Conservation (phyloP, 2,888 invertebrate species). For the Masnerella sp. region DNA sequence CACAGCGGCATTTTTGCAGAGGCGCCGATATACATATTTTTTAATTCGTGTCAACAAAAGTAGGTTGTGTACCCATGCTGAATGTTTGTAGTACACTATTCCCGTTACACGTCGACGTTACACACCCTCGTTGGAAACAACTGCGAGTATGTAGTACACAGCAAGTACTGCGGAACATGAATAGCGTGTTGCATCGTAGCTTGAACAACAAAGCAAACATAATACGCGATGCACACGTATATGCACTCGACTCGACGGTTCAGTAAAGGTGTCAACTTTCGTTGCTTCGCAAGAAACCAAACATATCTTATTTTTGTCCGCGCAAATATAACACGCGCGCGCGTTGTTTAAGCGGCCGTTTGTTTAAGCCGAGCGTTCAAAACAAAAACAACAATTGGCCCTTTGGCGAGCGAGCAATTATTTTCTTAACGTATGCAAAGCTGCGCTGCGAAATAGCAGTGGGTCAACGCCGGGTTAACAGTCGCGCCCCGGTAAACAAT, state of each 20-base stretch:
- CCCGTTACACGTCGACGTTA: conserved; percentile 58
- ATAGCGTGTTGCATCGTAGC: conserved; percentile 62
- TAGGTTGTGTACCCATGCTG: conserved; percentile 63
- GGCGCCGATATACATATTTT: conserved; percentile 53
- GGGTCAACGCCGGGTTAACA: conserved; percentile 59
- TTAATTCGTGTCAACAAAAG: conserved; percentile 60
- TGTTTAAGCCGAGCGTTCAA: too few relatives aligned
- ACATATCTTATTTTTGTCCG: conserved; percentile 63
- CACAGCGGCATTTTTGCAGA: conserved; percentile 10
- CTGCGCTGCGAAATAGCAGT: conserved; percentile 31
- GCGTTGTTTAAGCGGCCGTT: too few relatives aligned
- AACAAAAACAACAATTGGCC: too few relatives aligned
- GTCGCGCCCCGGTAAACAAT: conserved; percentile 73
- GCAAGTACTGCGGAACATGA: conserved; percentile 54
- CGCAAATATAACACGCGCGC: conserved; percentile 38
- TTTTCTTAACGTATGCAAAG: conserved; percentile 47
- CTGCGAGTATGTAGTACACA: conserved; percentile 54
- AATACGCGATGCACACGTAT: conserved; percentile 66
- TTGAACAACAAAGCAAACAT: conserved; percentile 71
- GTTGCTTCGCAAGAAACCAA: conserved; percentile 67
- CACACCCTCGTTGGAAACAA: conserved; percentile 60
- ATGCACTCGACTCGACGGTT: conserved; percentile 61
- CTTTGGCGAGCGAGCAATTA: conserved; percentile 33
- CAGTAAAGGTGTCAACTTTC: conserved; percentile 69
- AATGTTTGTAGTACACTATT: conserved; percentile 60